Evolutionary conservation across 2,113 vertebrate genomes (phyloP).

Genomic region (Tinamus guttatus): DNA sequence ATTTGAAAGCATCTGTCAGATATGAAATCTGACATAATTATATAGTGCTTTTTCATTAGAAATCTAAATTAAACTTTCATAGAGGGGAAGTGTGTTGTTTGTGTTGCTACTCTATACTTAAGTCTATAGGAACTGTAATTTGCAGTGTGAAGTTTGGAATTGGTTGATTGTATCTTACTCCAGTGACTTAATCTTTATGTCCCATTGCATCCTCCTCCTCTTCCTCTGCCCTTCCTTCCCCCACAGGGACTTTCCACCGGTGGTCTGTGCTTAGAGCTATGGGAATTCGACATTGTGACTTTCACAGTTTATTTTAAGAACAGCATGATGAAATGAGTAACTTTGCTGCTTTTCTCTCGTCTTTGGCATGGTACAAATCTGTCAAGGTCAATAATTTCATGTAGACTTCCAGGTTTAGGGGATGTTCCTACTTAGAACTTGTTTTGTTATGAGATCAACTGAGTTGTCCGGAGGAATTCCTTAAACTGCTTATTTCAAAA

Average conservation of each 20-base stretch:
- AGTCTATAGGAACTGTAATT: background rate
- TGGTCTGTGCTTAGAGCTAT: background rate
- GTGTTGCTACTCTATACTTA: background rate
- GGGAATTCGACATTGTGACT: slow-evolving; percentile 31
- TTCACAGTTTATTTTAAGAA: slow-evolving; percentile 59
- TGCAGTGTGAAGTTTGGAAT: slow-evolving; percentile 12
- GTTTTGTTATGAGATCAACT: background rate
- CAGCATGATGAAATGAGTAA: slow-evolving; percentile 32
- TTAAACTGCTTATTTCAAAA: background rate
- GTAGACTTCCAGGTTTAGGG: background rate
- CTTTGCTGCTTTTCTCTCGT: slow-evolving; percentile 15
- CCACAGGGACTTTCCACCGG: slow-evolving; percentile 18
- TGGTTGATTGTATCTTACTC: slow-evolving; percentile 4
- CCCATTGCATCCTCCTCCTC: background rate
- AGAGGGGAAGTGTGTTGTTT: background rate
- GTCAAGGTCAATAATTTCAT: slow-evolving; percentile 33
- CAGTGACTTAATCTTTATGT: slow-evolving; percentile 7
- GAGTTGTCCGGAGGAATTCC: slow-evolving; percentile 13
- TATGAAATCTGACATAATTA: background rate
- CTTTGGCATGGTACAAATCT: background rate
- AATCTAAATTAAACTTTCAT: background rate
- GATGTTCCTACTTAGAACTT: slow-evolving; percentile 25
- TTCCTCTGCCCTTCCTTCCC: background rate
- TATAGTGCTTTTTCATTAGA: background rate
- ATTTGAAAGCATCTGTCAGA: background rate